A percentile compares a stretch with the other conserved stretches of the same genome.
Evolutionary conservation across 1,140 invertebrate genomes (phyloP).

Genomic region (Sminthurides bifidus): DNA sequence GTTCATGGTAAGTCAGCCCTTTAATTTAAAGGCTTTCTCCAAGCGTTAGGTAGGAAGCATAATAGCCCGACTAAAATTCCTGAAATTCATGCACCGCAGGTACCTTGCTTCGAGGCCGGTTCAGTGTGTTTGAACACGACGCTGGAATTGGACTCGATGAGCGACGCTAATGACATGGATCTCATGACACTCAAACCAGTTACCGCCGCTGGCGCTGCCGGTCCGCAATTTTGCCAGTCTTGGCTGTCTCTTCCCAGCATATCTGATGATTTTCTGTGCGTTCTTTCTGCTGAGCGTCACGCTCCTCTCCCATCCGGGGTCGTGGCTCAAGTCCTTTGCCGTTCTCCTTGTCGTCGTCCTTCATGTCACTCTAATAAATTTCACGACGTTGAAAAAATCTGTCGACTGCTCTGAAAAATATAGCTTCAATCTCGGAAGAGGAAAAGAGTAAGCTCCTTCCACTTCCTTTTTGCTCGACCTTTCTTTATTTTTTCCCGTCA

Average conservation of each 20-base stretch:
- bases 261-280: conserved; percentile 22
- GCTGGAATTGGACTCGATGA: background rate
- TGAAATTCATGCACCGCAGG: conserved; percentile 2
- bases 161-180: conserved; percentile 1
- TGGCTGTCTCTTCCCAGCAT: conserved; percentile 27
- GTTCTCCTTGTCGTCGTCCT: conserved; percentile 13
- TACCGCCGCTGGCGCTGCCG: conserved; percentile 24
- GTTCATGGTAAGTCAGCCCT: conserved; percentile 44
- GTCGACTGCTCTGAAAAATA: conserved; percentile 24
- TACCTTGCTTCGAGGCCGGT: conserved; percentile 24
- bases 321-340: conserved; percentile 27
- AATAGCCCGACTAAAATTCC: background rate
- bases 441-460: conserved; percentile 25
- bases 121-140: conserved; percentile 13
- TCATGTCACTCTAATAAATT: conserved; percentile 17
- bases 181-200: too few relatives aligned
- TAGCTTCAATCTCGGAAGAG: conserved; percentile 16
- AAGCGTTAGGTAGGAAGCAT: background rate
- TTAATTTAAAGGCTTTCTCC: too few relatives aligned
- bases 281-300: conserved; percentile 26
- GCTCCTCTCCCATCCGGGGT: conserved; percentile 25
- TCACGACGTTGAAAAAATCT: conserved; percentile 23
- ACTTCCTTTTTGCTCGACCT: too few relatives aligned
- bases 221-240: conserved; percentile 17
- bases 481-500: too few relatives aligned